Base-by-base conservation (phyloP, 2,113 vertebrate species). In the Elephantulus edwardii region DNA sequence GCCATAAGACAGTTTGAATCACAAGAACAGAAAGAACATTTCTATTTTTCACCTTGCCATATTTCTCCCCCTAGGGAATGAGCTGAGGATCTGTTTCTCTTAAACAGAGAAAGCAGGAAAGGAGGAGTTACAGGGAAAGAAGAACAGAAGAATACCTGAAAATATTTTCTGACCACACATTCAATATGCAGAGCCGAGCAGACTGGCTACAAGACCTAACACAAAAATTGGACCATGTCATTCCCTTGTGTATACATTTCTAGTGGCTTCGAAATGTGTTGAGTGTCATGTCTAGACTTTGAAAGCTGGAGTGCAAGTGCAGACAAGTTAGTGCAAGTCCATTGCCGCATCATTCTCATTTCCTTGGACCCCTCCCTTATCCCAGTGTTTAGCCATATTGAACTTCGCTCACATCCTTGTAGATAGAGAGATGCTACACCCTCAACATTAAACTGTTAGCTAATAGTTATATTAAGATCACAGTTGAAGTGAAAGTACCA, bases 21-120 rank as follows among this genome's bases (percentile, higher is more conserved):
- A 81, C 80, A 78, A 50, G 93, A 42, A 28, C 26, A 30, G 22
- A 64, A 35, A 95, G 35, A 75, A 79, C 58, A 52, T 75, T 91
- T 86, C 64, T 90, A 1, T 60, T 94, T 94, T 90, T 88, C 46
- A 83, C 46, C 72, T 81, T 86, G 28, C 52, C 28, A 2, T 56
- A 38, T 80, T 86, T 4, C 62, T 83, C 81, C 17, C 68, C 44
- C 54, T 50, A 66, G 83, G 58, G 66, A 78, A 26, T 20, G 48
- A 70, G 33, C 42, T 50, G 30, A 62, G 22, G 22, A 19, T 50
- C 86, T 77, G 38, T 48, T 80, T 77, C 89, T 90, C 58, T 88
- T 80, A 93, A 74, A 22, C n/a, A 13, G 52, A 83, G 24, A 80
- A 58, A 50, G 89, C 28, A 8, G 20, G 4, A 48, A 95, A 28